Evolutionary conservation across 2,113 vertebrate species (phyloP).

Genomic region (Sus scrofa): T2T-Sscrofa CM000826.6:110152501-110153000

Average conservation of each 20-base stretch:
- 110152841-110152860: not conserved
- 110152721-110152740: not conserved
- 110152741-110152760: constrained; percentile 27
- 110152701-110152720: not conserved
- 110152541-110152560: not conserved
- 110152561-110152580: not conserved
- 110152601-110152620: not conserved
- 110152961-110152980: not conserved
- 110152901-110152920: not conserved
- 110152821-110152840: not conserved
- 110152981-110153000: not conserved
- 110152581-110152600: not conserved
- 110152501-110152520: not conserved
- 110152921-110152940: not conserved
- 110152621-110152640: not conserved
- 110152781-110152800: not conserved
- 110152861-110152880: not conserved
- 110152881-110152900: not conserved
- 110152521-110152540: not conserved
- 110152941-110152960: not conserved
- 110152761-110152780: not conserved
- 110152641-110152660: not conserved
- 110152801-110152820: constrained; percentile 1
- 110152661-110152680: not conserved
- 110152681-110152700: not conserved